Percentiles rank a stretch among this genome's conserved stretches.
Evolutionary conservation across 1,140 invertebrate genomes (phyloP).

Genomic region (Antheraea pernyi): DNA sequence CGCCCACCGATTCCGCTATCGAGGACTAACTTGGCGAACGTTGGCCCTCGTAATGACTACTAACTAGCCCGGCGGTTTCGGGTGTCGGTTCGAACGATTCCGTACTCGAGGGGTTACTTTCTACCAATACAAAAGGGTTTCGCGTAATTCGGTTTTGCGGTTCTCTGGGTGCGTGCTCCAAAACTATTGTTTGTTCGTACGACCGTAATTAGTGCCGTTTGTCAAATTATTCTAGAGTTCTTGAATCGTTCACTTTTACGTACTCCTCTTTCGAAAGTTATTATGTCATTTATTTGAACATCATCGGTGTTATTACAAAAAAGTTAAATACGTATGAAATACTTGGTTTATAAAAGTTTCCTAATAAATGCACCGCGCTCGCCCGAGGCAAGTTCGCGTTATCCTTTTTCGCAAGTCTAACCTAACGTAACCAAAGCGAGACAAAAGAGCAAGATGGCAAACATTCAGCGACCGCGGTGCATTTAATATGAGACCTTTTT

Average conservation of each 20-base stretch:
- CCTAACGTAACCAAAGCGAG: too few species aligned
- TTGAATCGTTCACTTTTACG: constrained; percentile 24
- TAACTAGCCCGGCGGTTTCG: constrained; percentile 38
- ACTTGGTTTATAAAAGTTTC: too few species aligned
- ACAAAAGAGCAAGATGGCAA: too few species aligned
- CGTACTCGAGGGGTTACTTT: constrained; percentile 27
- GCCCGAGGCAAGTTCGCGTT: too few species aligned
- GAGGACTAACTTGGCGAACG: constrained; percentile 38
- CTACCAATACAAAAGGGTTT: constrained; percentile 43
- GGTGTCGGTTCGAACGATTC: constrained; percentile 6
- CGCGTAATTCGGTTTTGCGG: constrained; percentile 52
- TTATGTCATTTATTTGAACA: constrained; percentile 5
- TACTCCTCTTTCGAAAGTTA: background rate
- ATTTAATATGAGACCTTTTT: too few species aligned
- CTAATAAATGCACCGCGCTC: too few species aligned
- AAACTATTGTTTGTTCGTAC: constrained; percentile 48
- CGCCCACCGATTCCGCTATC: constrained; percentile 38
- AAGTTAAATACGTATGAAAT: too few species aligned
- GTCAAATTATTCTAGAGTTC: constrained; percentile 27
- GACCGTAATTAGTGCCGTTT: constrained; percentile 43
- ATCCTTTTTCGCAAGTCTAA: too few species aligned
- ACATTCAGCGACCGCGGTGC: too few species aligned
- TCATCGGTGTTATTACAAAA: background rate
- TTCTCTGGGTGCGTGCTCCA: constrained; percentile 32
- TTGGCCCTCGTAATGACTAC: constrained; percentile 48